Conservation (phyloP, 2,113 vertebrate species). For the Colaptes auratus region DNA sequence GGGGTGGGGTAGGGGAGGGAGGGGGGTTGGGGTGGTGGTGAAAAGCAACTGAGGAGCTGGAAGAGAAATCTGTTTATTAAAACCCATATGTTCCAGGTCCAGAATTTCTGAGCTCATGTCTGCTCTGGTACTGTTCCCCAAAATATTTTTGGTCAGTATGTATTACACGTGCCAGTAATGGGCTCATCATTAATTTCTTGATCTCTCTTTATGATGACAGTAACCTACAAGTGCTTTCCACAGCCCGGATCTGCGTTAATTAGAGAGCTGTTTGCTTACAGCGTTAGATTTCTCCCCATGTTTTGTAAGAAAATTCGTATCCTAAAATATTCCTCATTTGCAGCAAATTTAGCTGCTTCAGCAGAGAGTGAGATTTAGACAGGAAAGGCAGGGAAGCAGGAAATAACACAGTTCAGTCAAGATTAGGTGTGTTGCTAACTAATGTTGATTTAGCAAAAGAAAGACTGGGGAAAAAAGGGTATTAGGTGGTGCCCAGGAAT, state of each 20-base stretch:
- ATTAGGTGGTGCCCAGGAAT: slow-evolving; percentile 9
- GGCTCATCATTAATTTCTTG: slow-evolving; percentile 16
- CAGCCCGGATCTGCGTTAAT: slow-evolving; percentile 50
- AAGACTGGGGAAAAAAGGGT: neutral
- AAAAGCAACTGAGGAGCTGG: slow-evolving; percentile 9
- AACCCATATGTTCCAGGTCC: slow-evolving; percentile 45
- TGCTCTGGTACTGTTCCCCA: neutral
- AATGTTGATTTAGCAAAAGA: slow-evolving; percentile 51
- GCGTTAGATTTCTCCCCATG: slow-evolving; percentile 51
- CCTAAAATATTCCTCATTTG: slow-evolving; percentile 71
- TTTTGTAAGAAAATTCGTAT: slow-evolving; percentile 50
- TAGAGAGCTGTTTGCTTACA: slow-evolving; percentile 59
- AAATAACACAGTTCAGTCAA: slow-evolving; percentile 65
- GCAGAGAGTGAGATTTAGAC: slow-evolving; percentile 58
- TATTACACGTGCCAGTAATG: neutral
- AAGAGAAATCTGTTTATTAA: slow-evolving; percentile 66
- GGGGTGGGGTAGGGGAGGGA: rapidly evolving
- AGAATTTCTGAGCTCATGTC: slow-evolving; percentile 32
- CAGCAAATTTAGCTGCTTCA: slow-evolving; percentile 71
- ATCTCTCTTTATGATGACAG: neutral
- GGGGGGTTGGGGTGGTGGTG: too few relatives aligned
- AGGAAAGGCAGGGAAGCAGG: slow-evolving; percentile 70
- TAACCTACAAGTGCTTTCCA: slow-evolving; percentile 26
- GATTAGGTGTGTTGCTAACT: slow-evolving; percentile 60
- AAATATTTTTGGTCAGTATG: slow-evolving; percentile 40